Conservation (phyloP, 2,113 vertebrate genomes). For the Crotalus tigris region DNA sequence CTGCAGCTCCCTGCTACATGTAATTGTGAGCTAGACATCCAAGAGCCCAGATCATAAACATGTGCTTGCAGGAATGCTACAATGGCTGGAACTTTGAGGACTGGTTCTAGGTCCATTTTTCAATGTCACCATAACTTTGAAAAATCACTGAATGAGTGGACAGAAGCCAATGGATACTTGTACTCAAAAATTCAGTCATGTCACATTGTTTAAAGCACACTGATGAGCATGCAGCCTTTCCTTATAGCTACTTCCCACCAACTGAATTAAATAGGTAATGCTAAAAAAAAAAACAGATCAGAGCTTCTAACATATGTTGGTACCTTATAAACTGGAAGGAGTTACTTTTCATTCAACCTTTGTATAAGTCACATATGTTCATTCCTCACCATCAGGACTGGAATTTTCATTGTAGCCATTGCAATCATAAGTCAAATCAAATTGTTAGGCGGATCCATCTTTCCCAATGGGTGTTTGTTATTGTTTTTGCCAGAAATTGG, state of each 20-base stretch:
- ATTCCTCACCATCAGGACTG: neutral
- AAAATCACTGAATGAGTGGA: neutral
- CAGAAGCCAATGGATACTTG: neutral
- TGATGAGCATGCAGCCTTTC: neutral
- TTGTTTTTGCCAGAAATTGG: neutral
- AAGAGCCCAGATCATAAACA: neutral
- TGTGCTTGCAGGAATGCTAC: neutral
- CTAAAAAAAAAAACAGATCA: neutral
- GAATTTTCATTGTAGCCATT: neutral
- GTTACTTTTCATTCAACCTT: neutral
- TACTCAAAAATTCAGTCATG: neutral
- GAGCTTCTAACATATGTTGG: neutral
- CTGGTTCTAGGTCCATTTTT: neutral
- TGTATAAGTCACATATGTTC: no score
- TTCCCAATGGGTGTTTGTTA: neutral
- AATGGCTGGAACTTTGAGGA: neutral
- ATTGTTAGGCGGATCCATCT: neutral
- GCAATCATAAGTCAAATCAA: neutral
- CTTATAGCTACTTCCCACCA: neutral
- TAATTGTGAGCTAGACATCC: neutral
- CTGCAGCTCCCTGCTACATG: neutral
- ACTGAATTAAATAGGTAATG: neutral
- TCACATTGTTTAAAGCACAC: neutral
- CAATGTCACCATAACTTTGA: neutral
- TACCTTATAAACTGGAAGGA: neutral